phyloP scores from a whole-genome alignment of 37 sponge, comb jelly and placozoan genomes.

The Theonella swinhoei region DNA sequence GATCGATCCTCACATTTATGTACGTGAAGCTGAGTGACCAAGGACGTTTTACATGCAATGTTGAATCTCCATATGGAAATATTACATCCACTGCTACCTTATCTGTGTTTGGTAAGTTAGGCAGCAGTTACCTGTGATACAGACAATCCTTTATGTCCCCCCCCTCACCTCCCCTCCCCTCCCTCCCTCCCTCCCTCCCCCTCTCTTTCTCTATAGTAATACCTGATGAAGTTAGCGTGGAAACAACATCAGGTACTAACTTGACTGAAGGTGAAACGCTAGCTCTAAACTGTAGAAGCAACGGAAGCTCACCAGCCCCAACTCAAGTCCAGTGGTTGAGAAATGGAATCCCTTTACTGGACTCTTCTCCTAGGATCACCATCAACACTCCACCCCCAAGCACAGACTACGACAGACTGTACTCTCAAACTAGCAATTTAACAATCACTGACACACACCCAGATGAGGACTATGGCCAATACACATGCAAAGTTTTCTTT shows the following conservation, averaged over 20 bases:
- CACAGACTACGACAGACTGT: background rate
- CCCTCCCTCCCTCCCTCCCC: too few species aligned
- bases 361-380: background rate
- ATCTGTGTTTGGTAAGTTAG: background rate
- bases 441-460: background rate
- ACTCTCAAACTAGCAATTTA: background rate
- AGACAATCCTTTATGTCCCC: too few species aligned
- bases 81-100: background rate
- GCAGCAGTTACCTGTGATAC: too few species aligned
- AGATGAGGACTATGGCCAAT: background rate
- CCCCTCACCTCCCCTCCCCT: too few species aligned
- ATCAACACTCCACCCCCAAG: background rate
- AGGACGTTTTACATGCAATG: background rate
- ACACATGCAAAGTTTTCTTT: conserved; percentile 6
- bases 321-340: background rate
- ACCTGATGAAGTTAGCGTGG: background rate
- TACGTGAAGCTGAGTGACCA: background rate
- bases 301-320: background rate
- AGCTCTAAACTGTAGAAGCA: background rate
- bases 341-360: background rate
- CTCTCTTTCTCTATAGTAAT: too few species aligned
- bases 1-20: background rate
- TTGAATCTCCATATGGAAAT: background rate
- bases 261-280: background rate
- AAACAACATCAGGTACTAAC: background rate